phyloP scores from a whole-genome alignment of 2,888 invertebrate genomes.

The Eupeodes latifasciatus region DNA sequence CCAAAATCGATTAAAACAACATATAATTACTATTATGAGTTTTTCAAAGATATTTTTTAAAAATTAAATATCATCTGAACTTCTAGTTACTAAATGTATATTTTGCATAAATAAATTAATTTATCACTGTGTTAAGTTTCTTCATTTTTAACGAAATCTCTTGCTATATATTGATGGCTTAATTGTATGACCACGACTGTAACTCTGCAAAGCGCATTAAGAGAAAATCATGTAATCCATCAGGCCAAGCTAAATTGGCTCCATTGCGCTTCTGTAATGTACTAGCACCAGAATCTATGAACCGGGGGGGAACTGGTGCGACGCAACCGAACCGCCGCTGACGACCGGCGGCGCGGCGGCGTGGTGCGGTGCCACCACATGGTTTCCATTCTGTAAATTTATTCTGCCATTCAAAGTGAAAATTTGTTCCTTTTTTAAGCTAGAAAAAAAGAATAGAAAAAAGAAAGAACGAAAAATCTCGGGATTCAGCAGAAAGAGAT shows the following conservation, averaged over 20 bases:
- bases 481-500: slow-evolving; percentile 39
- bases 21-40: no score
- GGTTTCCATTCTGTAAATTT: slow-evolving; percentile 62
- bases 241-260: slow-evolving; percentile 72
- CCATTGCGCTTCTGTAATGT: slow-evolving; percentile 62
- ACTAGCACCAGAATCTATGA: slow-evolving; percentile 15
- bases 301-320: neutral
- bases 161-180: no score
- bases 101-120: no score
- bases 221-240: slow-evolving; percentile 75
- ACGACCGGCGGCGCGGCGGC: no score
- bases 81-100: no score
- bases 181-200: no score
- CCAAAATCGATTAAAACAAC: no score
- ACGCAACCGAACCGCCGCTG: no score
- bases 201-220: slow-evolving; percentile 64
- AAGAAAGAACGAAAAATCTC: slow-evolving; percentile 36
- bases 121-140: no score
- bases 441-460: neutral
- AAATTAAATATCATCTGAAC: no score
- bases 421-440: slow-evolving; percentile 26
- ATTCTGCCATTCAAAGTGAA: slow-evolving; percentile 67
- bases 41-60: no score
- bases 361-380: slow-evolving; percentile 20
- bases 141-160: no score